Evolutionary conservation across 2,797 vertebrate genomes (phyloP).

Genomic region (Acanthurus leucopareius): DNA sequence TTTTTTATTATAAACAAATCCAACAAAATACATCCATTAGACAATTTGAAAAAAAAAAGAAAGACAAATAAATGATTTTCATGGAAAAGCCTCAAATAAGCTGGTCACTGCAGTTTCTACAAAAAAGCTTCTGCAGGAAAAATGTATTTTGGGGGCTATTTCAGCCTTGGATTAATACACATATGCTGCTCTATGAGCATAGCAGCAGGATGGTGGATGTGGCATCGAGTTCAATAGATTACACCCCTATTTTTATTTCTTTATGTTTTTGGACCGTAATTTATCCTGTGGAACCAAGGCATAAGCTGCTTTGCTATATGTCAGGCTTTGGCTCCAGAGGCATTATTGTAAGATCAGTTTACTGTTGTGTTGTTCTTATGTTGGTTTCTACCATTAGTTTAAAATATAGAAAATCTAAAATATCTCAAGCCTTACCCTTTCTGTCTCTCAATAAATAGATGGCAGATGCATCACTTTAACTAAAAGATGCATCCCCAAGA

Average conservation of each 20-base stretch:
- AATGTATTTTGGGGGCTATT: not conserved
- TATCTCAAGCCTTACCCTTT: not conserved
- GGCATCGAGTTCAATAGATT: conserved; percentile 5
- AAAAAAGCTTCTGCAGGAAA: not conserved
- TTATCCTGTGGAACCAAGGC: conserved; percentile 6
- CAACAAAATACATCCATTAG: too few relatives aligned
- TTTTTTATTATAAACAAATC: too few relatives aligned
- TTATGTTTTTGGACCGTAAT: conserved; percentile 5
- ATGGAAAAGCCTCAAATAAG: too few relatives aligned
- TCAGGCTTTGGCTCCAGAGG: not conserved
- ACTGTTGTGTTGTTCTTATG: not conserved
- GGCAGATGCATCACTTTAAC: not conserved
- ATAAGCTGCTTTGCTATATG: not conserved
- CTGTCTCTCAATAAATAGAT: not conserved
- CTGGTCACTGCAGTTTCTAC: not conserved
- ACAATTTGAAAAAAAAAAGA: too few relatives aligned
- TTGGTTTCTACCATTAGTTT: not conserved
- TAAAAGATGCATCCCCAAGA: not conserved
- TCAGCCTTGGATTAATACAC: not conserved
- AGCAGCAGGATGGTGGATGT: not conserved
- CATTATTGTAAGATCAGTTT: not conserved
- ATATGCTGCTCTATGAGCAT: not conserved
- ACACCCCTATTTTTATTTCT: not conserved
- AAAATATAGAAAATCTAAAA: not conserved
- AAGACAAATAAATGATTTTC: too few relatives aligned